Evolutionary conservation across 2,797 vertebrate species (phyloP), one percentile per base, ranked within the genome.

Genomic region (Poeciliopsis presidionis): DNA sequence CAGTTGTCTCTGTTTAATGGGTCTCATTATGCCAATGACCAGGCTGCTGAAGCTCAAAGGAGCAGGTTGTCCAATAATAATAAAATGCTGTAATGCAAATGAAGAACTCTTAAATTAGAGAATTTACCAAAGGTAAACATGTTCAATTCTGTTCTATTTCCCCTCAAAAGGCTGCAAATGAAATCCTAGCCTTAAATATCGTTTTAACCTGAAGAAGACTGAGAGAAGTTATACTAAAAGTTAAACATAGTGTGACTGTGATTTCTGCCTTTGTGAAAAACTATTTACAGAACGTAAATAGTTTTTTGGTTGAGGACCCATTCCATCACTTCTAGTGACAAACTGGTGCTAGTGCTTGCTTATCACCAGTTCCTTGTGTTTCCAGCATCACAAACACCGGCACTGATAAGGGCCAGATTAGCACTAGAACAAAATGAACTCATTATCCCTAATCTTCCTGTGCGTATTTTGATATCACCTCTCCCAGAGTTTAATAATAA

Each of bases 1-100:
- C 49, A 45, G 1, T 57, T 36, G 41, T 57, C 59, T 65, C 70
- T 53, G 13, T 51, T 45, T 65, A 25, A 46, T 36, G 39, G 30
- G 22, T 76, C 36, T 75, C 47, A 5, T 63, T n/a, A 49, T 75
- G 33, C 46, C 78, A 57, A 59, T 76, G 55, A 79, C 59, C n/a
- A 59, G 13, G 57, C 49, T 3, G 45, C 28, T 65, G 67, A 57
- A 73, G 69, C 47, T 61, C 69, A 61, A 51, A 61, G n/a, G 33
- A 39, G 33, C 47, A 45, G 72, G 59, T 55, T n/a, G 7, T 79
- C 59, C 28, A 67, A 73, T 69, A 67, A 55, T 30, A 65, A 67
- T 71, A 45, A 12, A 33, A 74, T 13, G 5, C n/a, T 55, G 72
- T 45, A 55, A 69, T 74, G 20, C 14, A 70, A 70, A 74, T 70